Evolutionary conservation across 1,140 invertebrate species (phyloP).

Genomic region (Cotesia glomerata): DNA sequence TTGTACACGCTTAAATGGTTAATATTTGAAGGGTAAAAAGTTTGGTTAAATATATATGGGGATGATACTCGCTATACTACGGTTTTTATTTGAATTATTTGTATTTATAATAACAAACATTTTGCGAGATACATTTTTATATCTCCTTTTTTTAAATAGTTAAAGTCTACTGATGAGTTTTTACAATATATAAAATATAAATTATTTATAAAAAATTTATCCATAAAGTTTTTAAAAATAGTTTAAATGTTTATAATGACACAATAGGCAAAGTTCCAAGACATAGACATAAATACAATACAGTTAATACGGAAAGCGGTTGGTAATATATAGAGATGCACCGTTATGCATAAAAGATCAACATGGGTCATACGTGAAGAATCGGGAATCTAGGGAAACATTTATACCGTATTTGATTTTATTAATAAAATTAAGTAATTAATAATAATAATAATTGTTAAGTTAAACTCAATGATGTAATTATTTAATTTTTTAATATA

Average conservation of each 20-base stretch:
- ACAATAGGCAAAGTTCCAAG: slow-evolving; percentile 32
- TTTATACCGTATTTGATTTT: too few relatives aligned
- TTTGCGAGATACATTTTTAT: neutral
- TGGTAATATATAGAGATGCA: slow-evolving; percentile 12
- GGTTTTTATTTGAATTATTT: neutral
- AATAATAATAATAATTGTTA: too few relatives aligned
- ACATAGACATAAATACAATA: too few relatives aligned
- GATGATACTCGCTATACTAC: neutral
- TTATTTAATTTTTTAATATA: too few relatives aligned
- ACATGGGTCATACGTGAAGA: slow-evolving; percentile 29
- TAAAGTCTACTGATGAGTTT: too few relatives aligned
- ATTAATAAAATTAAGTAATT: too few relatives aligned
- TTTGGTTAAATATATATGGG: neutral
- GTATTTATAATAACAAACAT: neutral
- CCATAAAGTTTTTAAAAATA: neutral
- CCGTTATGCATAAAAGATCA: slow-evolving; percentile 38
- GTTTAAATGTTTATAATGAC: slow-evolving; percentile 27
- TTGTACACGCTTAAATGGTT: neutral
- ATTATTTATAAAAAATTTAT: too few relatives aligned
- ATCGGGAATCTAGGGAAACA: slow-evolving; percentile 5
- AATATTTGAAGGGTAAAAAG: neutral
- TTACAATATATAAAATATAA: too few relatives aligned
- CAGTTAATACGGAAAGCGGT: slow-evolving; percentile 7
- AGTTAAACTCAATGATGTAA: too few relatives aligned
- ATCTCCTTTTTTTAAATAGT: neutral